phyloP scores from a whole-genome alignment of 2,888 invertebrate species.

The Ctenicera cuprea region DNA sequence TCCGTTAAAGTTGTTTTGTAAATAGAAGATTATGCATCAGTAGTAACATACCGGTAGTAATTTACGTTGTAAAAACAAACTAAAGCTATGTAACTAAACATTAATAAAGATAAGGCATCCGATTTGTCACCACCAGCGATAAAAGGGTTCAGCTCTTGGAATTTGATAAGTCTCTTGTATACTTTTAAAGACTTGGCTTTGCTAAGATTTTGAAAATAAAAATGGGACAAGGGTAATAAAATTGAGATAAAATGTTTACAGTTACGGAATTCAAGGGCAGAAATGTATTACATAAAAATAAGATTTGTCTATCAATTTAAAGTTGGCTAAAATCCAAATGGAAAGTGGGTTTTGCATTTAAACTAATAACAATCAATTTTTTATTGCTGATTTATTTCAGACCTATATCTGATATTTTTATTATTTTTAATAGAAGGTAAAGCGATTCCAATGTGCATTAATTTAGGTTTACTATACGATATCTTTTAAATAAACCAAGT shows the following conservation, averaged over 20 bases:
- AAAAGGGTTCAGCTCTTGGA: background rate
- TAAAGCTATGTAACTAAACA: slow-evolving; percentile 12
- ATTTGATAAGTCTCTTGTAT: background rate
- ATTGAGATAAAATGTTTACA: background rate
- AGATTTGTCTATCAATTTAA: background rate
- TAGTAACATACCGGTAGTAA: slow-evolving; percentile 17
- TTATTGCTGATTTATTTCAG: background rate
- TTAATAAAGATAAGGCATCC: slow-evolving; percentile 10
- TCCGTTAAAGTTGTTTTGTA: background rate
- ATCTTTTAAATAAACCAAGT: too few relatives aligned
- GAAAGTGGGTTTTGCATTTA: background rate
- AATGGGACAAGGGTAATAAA: background rate
- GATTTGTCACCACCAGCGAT: background rate
- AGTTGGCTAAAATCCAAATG: slow-evolving; percentile 5
- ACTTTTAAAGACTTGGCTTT: background rate
- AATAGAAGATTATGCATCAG: slow-evolving; percentile 6
- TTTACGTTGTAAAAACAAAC: slow-evolving; percentile 18
- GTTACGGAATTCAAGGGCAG: background rate
- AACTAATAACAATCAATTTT: background rate
- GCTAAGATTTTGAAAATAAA: background rate
- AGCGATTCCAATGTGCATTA: background rate
- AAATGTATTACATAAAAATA: slow-evolving; percentile 1
- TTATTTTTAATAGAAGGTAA: background rate
- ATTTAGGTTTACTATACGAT: too few relatives aligned
- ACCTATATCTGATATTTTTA: background rate